Evolutionary conservation across 53 echinoderm and acorn worm species (phyloP), one percentile per base, ranked within the genome.

Genomic region (Antedon mediterranea): DNA sequence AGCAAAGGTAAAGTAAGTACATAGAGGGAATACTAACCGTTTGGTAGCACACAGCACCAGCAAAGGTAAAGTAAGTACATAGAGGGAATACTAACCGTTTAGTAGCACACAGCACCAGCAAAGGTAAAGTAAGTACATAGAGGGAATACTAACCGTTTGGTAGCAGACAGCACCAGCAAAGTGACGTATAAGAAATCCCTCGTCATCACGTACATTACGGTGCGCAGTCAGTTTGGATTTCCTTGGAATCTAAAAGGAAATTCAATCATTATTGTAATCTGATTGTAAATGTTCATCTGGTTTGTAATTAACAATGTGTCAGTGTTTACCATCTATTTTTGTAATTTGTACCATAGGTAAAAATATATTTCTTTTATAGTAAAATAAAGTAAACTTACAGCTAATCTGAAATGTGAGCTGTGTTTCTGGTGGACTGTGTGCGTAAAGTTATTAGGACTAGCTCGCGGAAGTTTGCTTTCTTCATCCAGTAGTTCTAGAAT

Each of bases 101-200:
- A 98, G 73, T 98, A 98, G 88, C 98, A 98, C 79, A 98, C 98
- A 43, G 98, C 98, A 29, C 98, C 98, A 43, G 98, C 98, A n/a
- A n/a, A n/a, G n/a, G n/a, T n/a, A n/a, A n/a, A n/a, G n/a, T n/a
- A n/a, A n/a, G n/a, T 30, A 72, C 72, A 70, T 0, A 7, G 28
- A 28, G 28, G 0, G 14, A 74, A 15, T 23, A 88, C 98, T 88
- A 31, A 98, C 98, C 30, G 98, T 98, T 79, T 93, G 98, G 73
- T 98, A 98, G 88, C 98, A 98, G 79, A 98, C 98, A 43, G 98
- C 98, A 29, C 98, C 98, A 43, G 98, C 98, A 85, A 98, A 98
- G 80, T 98, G 98, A 71, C 92, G 82, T 71, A 98, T 92, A 33
- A 98, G 88, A 78, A 98, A 86, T 20, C 98, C 98, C 81, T 98